These are phyloP conservation scores for Aphrophora alni DNA, from an alignment of 2,888 invertebrate genomes.

Conservation along the genomic window DNA sequence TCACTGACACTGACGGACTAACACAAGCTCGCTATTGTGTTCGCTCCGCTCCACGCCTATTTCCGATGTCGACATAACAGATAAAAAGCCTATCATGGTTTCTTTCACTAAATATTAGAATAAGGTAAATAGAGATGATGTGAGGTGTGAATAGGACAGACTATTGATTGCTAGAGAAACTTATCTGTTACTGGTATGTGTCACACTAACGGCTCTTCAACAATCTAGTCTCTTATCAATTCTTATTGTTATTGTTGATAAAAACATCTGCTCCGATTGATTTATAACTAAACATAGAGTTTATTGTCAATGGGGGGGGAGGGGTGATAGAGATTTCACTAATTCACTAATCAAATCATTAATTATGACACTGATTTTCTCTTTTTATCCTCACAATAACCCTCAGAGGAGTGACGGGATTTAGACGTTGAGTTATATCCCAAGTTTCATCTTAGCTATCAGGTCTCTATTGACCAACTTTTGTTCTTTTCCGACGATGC, in stretches of 20 bases:
- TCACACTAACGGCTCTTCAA: background rate
- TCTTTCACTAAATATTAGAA: conserved; percentile 9
- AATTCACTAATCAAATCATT: no score
- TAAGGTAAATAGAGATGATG: background rate
- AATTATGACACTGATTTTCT: background rate
- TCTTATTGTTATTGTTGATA: background rate
- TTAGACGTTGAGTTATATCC: no score
- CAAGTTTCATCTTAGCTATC: no score
- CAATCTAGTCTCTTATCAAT: background rate
- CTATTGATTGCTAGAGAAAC: background rate
- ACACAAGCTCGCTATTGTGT: background rate
- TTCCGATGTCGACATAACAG: conserved; percentile 4
- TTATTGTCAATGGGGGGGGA: background rate
- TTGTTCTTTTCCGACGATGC: no score
- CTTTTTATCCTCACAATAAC: no score
- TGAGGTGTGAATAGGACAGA: background rate
- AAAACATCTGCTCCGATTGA: background rate
- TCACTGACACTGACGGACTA: background rate
- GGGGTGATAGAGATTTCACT: background rate
- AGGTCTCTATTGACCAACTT: no score
- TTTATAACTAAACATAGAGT: background rate
- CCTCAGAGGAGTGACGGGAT: no score
- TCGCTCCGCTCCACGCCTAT: background rate
- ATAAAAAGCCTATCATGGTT: background rate
- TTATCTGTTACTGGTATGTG: background rate